Percentiles rank a stretch among this genome's conserved stretches.
Evolutionary conservation across 2,888 invertebrate species (phyloP).

Genomic region (Pycnomerus fuliginosus): DNA sequence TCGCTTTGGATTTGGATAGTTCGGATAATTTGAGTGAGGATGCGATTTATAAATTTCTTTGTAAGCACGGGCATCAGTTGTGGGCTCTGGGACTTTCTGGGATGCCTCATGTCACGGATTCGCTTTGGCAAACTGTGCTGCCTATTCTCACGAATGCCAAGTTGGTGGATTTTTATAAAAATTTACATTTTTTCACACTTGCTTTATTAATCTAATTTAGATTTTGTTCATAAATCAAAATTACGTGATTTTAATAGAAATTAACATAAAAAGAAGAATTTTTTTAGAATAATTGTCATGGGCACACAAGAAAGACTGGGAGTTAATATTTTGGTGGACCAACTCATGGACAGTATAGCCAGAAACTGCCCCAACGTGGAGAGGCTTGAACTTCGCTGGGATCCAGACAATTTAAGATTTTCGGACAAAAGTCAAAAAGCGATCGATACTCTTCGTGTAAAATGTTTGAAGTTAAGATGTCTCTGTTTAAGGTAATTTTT

Average conservation of each 20-base stretch:
- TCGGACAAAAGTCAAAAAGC: slow-evolving; percentile 99
- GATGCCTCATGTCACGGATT: slow-evolving; percentile 98
- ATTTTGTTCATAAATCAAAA: too few relatives aligned
- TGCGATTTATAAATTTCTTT: slow-evolving; percentile 87
- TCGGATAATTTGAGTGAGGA: slow-evolving; percentile 96
- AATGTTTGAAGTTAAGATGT: slow-evolving; percentile 89
- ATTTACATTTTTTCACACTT: background rate
- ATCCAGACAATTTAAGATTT: slow-evolving; percentile 96
- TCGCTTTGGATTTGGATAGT: slow-evolving; percentile 89
- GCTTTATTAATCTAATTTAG: background rate
- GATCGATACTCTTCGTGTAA: slow-evolving; percentile 94
- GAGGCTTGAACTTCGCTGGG: slow-evolving; percentile 95
- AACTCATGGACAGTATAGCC: slow-evolving; percentile 96
- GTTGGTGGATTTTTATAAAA: slow-evolving; percentile 60
- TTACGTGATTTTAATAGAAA: too few relatives aligned
- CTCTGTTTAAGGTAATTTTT: slow-evolving; percentile 79
- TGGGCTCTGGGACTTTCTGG: slow-evolving; percentile 87
- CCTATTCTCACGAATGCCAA: slow-evolving; percentile 89
- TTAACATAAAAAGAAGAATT: background rate
- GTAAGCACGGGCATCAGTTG: slow-evolving; percentile 84
- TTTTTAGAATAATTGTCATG: slow-evolving; percentile 88
- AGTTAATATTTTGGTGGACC: slow-evolving; percentile 96
- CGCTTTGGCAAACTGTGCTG: slow-evolving; percentile 94
- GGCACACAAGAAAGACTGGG: slow-evolving; percentile 96
- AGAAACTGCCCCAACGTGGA: slow-evolving; percentile 87